Base-by-base conservation (phyloP, 2,888 invertebrate species). In the Agelastica alni region DNA sequence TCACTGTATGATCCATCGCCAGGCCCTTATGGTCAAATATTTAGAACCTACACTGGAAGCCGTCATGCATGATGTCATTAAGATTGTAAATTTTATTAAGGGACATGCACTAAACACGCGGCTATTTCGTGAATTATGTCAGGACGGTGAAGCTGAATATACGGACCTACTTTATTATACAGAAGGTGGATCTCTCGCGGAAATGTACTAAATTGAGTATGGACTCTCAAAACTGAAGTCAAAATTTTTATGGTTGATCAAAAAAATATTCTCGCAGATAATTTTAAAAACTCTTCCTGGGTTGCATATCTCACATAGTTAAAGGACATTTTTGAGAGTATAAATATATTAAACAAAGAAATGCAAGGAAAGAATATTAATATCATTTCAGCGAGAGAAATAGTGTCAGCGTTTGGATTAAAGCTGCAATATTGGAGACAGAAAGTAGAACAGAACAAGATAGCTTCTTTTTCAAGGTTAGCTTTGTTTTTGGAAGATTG, bases 321-420 rank as follows among this genome's bases (percentile, higher is more conserved):
- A n/a, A n/a, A n/a, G n/a, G n/a, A n/a, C n/a, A n/a, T n/a, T n/a
- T n/a, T n/a, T n/a, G n/a, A n/a, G n/a, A n/a, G n/a, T n/a, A n/a
- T n/a, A n/a, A n/a, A n/a, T n/a, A n/a, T n/a, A n/a, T n/a, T n/a
- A 36, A 36, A 36, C 36, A 36, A 36, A 36, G 36, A 36, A 14
- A 20, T 39, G 39, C 39, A 39, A 39, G 39, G 39, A 20, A 39
- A 39, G 39, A 39, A 39, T 39, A 39, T 39, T 39, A 39, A 39
- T 39, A 17, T 39, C 39, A 39, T 18, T 39, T 39, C 39, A 39
- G 39, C 39, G 39, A 39, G 39, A 18, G 20, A 39, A 20, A 20
- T 39, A 39, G n/a, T 39, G 39, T 39, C 20, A 39, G 39, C 39
- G 39, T 39, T 39, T 39, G 39, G 39, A 39, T 39, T 39, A 39